A percentile compares a stretch with the other conserved stretches of the same genome.
Conservation (phyloP, 1,140 invertebrate genomes). For the Philotrypesis tridentata region DNA sequence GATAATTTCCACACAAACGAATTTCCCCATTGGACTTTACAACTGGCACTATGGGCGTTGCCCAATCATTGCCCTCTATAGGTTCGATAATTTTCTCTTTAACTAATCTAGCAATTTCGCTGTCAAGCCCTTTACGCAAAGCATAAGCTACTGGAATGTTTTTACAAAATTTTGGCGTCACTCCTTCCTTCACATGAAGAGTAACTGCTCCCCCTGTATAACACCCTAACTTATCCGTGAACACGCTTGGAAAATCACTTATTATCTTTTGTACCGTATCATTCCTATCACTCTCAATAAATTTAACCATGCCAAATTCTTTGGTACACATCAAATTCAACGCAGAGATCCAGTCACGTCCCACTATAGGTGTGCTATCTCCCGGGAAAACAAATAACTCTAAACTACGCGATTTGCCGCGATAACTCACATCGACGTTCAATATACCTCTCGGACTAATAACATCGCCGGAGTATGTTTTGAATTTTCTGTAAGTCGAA, state of each 20-base stretch:
- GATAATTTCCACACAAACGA: constrained; percentile 49
- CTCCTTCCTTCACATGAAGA: too few relatives aligned
- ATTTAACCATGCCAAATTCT: too few relatives aligned
- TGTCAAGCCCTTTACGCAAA: background rate
- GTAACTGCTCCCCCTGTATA: constrained; percentile 16
- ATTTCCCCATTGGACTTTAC: too few relatives aligned
- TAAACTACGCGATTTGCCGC: too few relatives aligned
- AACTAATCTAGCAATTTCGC: background rate
- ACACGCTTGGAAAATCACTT: background rate
- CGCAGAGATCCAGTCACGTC: too few relatives aligned
- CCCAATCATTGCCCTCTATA: constrained; percentile 3
- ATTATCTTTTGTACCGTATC: background rate
- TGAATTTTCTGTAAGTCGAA: constrained; percentile 36
- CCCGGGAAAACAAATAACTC: too few relatives aligned
- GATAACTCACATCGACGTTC: background rate
- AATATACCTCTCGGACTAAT: background rate
- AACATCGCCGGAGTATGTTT: constrained; percentile 47
- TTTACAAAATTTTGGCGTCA: constrained; percentile 17
- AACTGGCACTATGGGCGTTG: constrained; percentile 16
- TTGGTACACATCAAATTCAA: background rate
- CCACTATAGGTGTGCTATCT: background rate
- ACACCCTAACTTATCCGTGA: background rate
- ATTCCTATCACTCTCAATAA: background rate
- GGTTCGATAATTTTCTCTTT: background rate
- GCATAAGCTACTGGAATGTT: constrained; percentile 6